phyloP scores from a whole-genome alignment of 2,888 invertebrate species.

The Frankliniella fusca region DNA sequence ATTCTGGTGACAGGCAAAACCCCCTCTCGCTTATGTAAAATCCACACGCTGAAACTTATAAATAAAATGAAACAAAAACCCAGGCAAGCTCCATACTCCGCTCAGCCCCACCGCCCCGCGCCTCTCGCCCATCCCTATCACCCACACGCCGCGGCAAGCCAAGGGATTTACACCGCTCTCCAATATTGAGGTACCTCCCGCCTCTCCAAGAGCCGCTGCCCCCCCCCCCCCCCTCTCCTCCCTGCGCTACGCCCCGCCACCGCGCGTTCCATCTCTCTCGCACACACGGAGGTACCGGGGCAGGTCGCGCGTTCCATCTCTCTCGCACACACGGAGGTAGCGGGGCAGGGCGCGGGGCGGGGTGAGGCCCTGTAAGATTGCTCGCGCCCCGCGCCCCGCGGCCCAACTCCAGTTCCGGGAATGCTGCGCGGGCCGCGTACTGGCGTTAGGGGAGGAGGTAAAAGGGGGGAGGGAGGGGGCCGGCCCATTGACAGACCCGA shows the following conservation, averaged over 20 bases:
- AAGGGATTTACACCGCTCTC: background rate
- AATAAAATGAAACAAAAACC: background rate
- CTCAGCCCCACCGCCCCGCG: background rate
- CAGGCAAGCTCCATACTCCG: background rate
- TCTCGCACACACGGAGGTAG: background rate
- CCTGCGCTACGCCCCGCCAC: background rate
- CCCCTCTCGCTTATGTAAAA: background rate
- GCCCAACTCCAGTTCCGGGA: background rate
- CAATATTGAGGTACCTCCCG: conserved; percentile 1
- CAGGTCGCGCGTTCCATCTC: background rate
- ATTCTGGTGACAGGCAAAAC: background rate
- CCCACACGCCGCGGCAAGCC: background rate
- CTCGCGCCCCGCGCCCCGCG: background rate
- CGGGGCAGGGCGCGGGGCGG: background rate
- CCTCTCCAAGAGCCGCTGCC: background rate
- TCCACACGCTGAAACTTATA: background rate
- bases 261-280: background rate
- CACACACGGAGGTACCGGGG: background rate
- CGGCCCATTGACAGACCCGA: no score
- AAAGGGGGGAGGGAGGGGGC: no score
- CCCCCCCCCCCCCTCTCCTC: no score
- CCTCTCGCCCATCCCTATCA: background rate
- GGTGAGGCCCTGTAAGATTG: background rate
- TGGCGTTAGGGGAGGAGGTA: no score
- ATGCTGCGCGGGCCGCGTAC: no score